Percentiles rank a stretch among this genome's conserved stretches.
phyloP scores from a whole-genome alignment of 1,140 invertebrate species.

The Brachystomella parvula region DNA sequence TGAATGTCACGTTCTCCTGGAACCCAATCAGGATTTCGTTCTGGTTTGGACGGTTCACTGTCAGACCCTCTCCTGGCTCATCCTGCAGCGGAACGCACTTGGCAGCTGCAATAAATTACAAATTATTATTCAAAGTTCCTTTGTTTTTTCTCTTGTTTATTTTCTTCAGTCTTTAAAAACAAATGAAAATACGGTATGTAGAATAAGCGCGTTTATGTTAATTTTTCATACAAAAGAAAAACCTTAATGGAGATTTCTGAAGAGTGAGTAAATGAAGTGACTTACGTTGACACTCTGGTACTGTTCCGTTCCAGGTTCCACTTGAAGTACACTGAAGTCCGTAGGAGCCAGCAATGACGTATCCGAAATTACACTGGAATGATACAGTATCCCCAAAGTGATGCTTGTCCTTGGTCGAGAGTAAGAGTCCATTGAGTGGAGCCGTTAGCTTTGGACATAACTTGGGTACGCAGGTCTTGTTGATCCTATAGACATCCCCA shows the following conservation, averaged over 20 bases:
- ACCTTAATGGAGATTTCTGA: not conserved
- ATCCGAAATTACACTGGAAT: conserved; percentile 93
- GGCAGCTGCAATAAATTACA: conserved; percentile 63
- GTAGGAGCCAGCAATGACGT: conserved; percentile 75
- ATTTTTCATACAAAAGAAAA: too few species aligned
- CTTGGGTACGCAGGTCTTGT: conserved; percentile 89
- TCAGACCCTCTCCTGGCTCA: conserved; percentile 74
- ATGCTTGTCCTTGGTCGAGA: conserved; percentile 71
- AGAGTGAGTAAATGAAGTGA: conserved; percentile 23
- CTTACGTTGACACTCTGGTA: conserved; percentile 85
- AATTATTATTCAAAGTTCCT: not conserved
- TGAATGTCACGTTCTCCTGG: conserved; percentile 78
- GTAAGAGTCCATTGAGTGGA: conserved; percentile 80
- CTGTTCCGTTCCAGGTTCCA: conserved; percentile 87
- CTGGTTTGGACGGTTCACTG: conserved; percentile 62
- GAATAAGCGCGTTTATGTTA: too few species aligned
- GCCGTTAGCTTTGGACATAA: conserved; percentile 73
- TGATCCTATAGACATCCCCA: conserved; percentile 79
- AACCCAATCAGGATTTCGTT: conserved; percentile 76
- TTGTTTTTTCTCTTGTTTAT: not conserved
- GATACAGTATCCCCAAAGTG: conserved; percentile 83
- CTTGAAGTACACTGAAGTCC: conserved; percentile 77
- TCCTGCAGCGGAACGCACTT: conserved; percentile 82
- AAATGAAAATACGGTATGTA: too few species aligned
- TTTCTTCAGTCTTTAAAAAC: too few species aligned